These are phyloP conservation scores for Diacarnus erythraeanus DNA, from an alignment of 37 sponge, comb jelly and placozoan genomes.

Conservation along the genomic window DNA sequence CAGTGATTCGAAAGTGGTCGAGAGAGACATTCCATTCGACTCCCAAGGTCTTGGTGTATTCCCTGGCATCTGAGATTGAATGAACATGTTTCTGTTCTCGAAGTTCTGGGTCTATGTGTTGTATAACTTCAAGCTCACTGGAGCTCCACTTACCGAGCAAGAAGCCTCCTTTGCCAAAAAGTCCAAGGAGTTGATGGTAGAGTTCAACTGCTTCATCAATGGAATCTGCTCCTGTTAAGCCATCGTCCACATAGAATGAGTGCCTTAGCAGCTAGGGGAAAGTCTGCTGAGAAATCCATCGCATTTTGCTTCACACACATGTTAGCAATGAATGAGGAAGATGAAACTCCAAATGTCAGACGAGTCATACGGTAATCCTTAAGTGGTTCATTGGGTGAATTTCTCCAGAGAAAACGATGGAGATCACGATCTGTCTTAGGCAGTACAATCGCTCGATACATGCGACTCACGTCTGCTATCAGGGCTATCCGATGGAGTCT, in stretches of 20 bases:
- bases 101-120: neutral
- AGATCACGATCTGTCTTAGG: neutral
- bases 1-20: neutral
- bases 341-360: neutral
- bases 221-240: neutral
- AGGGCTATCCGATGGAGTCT: no score
- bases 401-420: neutral
- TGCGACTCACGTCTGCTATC: neutral
- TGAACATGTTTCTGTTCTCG: no score
- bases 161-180: neutral
- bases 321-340: neutral
- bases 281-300: neutral
- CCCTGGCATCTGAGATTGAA: neutral
- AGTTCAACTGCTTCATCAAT: neutral
- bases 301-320: no score
- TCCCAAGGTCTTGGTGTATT: constrained; percentile 7
- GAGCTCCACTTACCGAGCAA: neutral
- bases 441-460: neutral
- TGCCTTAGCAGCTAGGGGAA: neutral
- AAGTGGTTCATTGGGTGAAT: neutral
- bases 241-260: constrained; percentile 6
- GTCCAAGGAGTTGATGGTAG: neutral
- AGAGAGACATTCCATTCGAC: neutral
- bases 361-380: neutral
- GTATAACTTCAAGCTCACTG: neutral